Evolutionary conservation across 37 sponge, comb jelly and placozoan genomes (phyloP).

Genomic region (Spongilla lacustris): DNA sequence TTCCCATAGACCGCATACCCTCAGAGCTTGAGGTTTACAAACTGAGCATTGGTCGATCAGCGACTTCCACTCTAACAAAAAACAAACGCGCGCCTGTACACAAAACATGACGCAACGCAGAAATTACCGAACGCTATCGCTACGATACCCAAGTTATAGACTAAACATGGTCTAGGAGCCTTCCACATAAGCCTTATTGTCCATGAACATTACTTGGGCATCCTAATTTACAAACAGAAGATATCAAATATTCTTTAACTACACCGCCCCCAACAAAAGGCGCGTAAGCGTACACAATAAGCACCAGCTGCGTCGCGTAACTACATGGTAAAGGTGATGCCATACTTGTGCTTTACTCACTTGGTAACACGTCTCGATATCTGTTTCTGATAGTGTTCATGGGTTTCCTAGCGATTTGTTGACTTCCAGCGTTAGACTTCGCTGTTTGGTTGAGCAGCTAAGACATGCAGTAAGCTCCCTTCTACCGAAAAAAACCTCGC

Average conservation of each 20-base stretch:
- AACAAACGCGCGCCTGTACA: no score
- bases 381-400: conserved; percentile 71
- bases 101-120: no score
- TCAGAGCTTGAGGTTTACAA: not conserved
- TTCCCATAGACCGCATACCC: not conserved
- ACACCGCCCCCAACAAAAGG: not conserved
- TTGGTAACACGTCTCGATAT: conserved; percentile 87
- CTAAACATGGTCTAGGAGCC: not conserved
- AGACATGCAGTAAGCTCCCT: not conserved
- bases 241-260: not conserved
- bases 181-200: not conserved
- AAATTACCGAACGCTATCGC: no score
- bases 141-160: not conserved
- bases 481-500: not conserved
- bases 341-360: conserved; percentile 40
- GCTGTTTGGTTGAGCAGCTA: conserved; percentile 67
- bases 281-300: not conserved
- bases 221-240: not conserved
- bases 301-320: not conserved
- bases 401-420: conserved; percentile 68
- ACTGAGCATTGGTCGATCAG: not conserved
- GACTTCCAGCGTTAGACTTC: conserved; percentile 61
- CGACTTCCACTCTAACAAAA: no score
- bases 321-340: not conserved
- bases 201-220: not conserved